phyloP scores from a whole-genome alignment of 37 sponge, comb jelly and placozoan species.

The Diacarnus erythraeanus region DNA sequence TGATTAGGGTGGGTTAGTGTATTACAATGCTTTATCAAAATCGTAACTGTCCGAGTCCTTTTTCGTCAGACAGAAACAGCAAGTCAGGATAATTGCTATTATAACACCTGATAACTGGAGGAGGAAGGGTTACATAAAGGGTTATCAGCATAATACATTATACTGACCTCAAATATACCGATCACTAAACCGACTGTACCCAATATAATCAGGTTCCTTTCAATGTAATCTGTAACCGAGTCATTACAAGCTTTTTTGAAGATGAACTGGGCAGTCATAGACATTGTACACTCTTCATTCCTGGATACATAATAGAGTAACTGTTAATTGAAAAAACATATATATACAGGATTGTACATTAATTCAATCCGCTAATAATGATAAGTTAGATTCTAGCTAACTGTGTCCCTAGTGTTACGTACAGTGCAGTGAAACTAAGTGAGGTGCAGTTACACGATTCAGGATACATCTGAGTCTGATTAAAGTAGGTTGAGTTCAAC shows the following conservation, averaged over 20 bases:
- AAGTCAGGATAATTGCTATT: constrained; percentile 25
- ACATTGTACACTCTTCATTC: no score
- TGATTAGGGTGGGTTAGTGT: no score
- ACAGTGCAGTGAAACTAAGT: not conserved
- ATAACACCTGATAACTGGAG: constrained; percentile 21
- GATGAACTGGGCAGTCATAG: not conserved
- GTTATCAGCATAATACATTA: not conserved
- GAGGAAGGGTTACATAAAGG: not conserved
- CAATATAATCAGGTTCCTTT: not conserved
- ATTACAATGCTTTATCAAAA: not conserved
- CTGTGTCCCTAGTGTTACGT: no score
- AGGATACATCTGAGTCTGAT: constrained; percentile 29
- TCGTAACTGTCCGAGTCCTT: not conserved
- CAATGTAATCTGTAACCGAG: not conserved
- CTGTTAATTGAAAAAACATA: no score
- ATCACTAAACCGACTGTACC: constrained; percentile 26
- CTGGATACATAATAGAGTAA: no score
- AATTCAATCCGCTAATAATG: no score
- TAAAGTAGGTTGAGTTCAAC: constrained; percentile 16
- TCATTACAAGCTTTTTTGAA: constrained; percentile 8
- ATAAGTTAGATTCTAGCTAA: no score
- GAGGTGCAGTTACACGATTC: constrained; percentile 32
- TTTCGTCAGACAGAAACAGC: not conserved
- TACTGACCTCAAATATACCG: constrained; percentile 37
- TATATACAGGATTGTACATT: no score